Base-by-base conservation (phyloP, 2,888 invertebrate species). In the Phania funesta region DNA sequence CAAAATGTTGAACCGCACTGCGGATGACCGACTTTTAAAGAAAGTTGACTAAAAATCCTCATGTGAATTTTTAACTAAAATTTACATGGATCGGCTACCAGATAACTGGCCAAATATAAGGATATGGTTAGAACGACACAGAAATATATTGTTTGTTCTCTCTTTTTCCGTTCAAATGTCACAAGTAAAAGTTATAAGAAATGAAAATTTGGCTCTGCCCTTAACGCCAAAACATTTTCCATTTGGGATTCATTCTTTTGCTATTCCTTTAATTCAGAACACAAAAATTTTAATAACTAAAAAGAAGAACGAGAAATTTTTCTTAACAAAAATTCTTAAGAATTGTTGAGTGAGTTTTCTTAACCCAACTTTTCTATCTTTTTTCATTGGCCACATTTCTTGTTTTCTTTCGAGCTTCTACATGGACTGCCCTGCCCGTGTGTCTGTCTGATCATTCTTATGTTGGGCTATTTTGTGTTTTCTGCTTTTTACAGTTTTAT, bases 231-330 rank as follows among this genome's bases (percentile, higher is more conserved):
- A 18, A 26, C 16, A 1, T 9, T 9, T 35, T 5, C 8, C 46
- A 20, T 11, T n/a, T 16, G 48, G 60, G 60, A 38, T 44, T 52
- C 62, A 62, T 62, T 52, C 73, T 18, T 73, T 73, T 73, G 26
- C 16, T 58, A 52, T 24, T 22, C n/a, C 24, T 32, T 8, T 20
- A 38, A 70, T 38, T 44, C n/a, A 54, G 9, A 35, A 56, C 24
- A 24, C 35, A 38, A 48, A 41, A 18, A 20, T 18, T 16, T 26
- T 52, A 50, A 38, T 22, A 13, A 9, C 26, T 68, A 29, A 6
- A n/a, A 8, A 3, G 22, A 41, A 13, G 38, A 7, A 26, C 11
- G 22, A 6, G 46, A 46, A 11, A 9, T 5, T 26, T 29, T 48
- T 13, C 60, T 38, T 46, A 41, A n/a, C 29, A 46, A 13, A 29